These are phyloP conservation scores for Siniperca scherzeri DNA, from an alignment of 2,797 vertebrate species.

Conservation along the genomic window DNA sequence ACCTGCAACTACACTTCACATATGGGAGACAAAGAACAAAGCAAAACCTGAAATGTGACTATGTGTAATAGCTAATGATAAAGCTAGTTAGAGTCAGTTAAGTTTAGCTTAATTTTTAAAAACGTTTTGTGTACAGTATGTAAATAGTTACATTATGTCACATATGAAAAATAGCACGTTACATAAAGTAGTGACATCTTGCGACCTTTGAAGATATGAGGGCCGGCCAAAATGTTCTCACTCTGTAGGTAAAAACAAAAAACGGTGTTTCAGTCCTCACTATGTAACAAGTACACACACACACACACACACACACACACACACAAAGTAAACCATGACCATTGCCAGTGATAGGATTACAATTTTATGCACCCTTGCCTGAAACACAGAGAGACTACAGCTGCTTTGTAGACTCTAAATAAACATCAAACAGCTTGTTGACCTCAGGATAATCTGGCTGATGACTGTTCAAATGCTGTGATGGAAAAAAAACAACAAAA, in stretches of 20 bases:
- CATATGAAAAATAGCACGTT: no score
- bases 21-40: not conserved
- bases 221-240: no score
- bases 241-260: no score
- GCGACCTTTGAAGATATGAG: no score
- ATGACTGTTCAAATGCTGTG: slow-evolving; percentile 19
- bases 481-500: not conserved
- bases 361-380: slow-evolving; percentile 7
- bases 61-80: no score
- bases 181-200: no score
- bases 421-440: slow-evolving; percentile 46
- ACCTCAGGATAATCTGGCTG: slow-evolving; percentile 32
- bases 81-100: no score
- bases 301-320: not conserved
- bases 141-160: no score
- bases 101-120: no score
- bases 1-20: slow-evolving; percentile 28
- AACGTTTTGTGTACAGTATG: no score
- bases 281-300: no score
- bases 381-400: slow-evolving; percentile 23
- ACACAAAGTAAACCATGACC: not conserved
- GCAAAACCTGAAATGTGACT: slow-evolving; percentile 38
- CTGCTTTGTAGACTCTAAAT: slow-evolving; percentile 29
- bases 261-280: no score
- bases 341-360: slow-evolving; percentile 26